These are phyloP conservation scores for Varanus komodoensis DNA, from an alignment of 2,113 vertebrate species.

Conservation along the genomic window DNA sequence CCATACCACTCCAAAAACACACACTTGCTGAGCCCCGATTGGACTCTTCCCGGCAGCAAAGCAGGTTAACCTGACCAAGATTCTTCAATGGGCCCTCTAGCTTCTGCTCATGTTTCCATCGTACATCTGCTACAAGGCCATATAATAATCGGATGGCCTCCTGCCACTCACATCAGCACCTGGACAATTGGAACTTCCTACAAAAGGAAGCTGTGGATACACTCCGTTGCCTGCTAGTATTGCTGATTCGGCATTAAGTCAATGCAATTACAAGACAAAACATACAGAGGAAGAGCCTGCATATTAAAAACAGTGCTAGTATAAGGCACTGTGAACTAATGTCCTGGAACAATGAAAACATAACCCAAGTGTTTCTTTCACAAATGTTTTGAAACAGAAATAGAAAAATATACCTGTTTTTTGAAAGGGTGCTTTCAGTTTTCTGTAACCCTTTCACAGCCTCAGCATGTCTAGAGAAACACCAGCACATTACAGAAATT, in stretches of 20 bases:
- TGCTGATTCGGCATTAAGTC: not conserved
- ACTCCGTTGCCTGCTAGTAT: not conserved
- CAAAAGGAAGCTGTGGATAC: not conserved
- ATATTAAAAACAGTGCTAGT: not conserved
- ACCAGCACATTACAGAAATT: not conserved
- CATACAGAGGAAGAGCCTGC: not conserved
- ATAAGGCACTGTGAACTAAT: not conserved
- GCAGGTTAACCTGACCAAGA: not conserved
- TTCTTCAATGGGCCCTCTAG: not conserved
- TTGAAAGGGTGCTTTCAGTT: not conserved
- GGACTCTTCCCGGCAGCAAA: not conserved
- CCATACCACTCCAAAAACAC: not conserved
- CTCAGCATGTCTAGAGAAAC: not conserved
- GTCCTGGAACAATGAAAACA: not conserved
- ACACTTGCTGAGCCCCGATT: not conserved
- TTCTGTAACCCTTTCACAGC: not conserved
- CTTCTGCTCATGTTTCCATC: not conserved
- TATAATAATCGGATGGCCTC: not conserved
- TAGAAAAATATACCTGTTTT: not conserved
- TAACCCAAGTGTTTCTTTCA: not conserved
- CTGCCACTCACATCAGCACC: not conserved
- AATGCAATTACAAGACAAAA: not conserved
- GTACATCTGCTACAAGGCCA: not conserved
- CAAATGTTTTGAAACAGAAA: not conserved
- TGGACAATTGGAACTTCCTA: not conserved